phyloP scores from a whole-genome alignment of 2,113 vertebrate genomes.

The Thamnophis sirtalis region DNA sequence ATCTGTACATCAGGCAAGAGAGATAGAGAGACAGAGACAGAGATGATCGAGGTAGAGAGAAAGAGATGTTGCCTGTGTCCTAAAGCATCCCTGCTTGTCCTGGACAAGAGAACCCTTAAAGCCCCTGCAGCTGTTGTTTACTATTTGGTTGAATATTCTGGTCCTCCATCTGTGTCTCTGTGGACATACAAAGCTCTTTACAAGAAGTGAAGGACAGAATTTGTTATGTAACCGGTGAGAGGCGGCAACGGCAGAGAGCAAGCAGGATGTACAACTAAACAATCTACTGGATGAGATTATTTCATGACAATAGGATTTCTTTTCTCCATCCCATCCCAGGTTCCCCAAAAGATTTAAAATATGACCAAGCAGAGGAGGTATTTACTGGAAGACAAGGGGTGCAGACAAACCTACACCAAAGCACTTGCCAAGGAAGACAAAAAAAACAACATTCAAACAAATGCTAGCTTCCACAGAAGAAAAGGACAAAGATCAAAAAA shows the following conservation, averaged over 20 bases:
- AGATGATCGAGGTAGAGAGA: neutral
- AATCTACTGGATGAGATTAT: conserved; percentile 42
- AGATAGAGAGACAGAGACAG: neutral
- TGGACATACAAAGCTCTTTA: conserved; percentile 37
- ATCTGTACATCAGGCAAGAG: neutral
- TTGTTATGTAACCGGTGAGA: conserved; percentile 19
- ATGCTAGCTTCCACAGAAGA: conserved; percentile 23
- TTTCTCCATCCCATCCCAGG: neutral
- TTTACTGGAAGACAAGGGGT: conserved; percentile 26
- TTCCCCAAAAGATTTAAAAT: conserved; percentile 29
- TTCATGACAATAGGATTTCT: conserved; percentile 15
- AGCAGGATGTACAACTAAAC: conserved; percentile 31
- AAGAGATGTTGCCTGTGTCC: neutral
- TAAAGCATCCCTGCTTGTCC: conserved; percentile 12
- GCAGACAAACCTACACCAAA: neutral
- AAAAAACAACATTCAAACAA: conserved; percentile 12
- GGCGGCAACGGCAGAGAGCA: neutral
- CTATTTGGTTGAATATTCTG: conserved; percentile 6
- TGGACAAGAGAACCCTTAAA: conserved; percentile 37
- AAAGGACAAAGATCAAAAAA: neutral
- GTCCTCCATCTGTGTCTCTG: conserved; percentile 32
- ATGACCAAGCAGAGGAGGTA: conserved; percentile 34
- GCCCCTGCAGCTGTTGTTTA: conserved; percentile 56
- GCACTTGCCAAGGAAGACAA: conserved; percentile 28
- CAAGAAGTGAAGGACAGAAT: conserved; percentile 30